Conservation (phyloP, 2,113 vertebrate species). For the Mobula birostris region DNA sequence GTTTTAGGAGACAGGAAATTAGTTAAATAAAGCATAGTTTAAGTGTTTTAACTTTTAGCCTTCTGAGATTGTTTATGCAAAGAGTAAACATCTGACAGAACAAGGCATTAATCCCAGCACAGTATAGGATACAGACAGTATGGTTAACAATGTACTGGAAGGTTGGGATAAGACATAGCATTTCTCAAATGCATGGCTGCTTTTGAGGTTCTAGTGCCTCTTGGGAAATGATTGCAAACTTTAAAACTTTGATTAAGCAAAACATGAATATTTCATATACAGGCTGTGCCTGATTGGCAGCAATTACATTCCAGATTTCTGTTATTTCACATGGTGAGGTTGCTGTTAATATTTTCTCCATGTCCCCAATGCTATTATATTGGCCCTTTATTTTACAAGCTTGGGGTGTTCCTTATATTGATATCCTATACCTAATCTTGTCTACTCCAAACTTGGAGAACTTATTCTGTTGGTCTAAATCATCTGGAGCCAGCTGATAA, state of each 20-base stretch:
- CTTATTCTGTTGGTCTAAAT: too few species aligned
- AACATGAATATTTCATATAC: constrained; percentile 14
- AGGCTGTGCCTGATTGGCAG: constrained; percentile 19
- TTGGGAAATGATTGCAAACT: not conserved
- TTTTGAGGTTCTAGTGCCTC: not conserved
- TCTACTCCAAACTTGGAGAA: too few species aligned
- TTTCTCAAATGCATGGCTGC: constrained; percentile 7
- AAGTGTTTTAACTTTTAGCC: not conserved
- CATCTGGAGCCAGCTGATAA: too few species aligned
- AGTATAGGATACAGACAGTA: not conserved
- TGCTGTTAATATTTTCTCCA: not conserved
- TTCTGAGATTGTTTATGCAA: not conserved
- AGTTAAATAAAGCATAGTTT: not conserved
- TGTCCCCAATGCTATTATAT: not conserved
- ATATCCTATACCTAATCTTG: too few species aligned
- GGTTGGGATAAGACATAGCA: not conserved
- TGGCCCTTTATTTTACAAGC: not conserved
- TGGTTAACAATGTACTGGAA: not conserved
- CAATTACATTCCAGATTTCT: not conserved
- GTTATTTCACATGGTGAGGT: not conserved
- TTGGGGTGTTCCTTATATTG: too few species aligned
- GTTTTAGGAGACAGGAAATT: not conserved
- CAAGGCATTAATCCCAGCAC: not conserved
- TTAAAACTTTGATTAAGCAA: constrained; percentile 10
- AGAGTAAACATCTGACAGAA: not conserved